These are phyloP conservation scores for Kryphioiulus occultus DNA, from an alignment of 2,888 invertebrate species.

Conservation along the genomic window DNA sequence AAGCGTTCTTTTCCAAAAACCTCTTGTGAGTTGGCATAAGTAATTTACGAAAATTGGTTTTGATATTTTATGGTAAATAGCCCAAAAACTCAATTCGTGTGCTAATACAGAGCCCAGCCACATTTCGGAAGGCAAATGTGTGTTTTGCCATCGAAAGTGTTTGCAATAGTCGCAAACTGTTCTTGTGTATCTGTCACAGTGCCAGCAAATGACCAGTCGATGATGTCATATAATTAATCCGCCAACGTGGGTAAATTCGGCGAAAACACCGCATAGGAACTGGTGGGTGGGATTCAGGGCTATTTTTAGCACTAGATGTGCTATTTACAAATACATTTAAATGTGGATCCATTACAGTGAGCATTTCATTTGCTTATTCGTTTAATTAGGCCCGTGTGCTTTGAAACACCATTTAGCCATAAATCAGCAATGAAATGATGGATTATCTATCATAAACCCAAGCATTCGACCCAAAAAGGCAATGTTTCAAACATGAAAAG, in stretches of 20 bases:
- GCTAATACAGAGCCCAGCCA: background rate
- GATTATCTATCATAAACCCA: background rate
- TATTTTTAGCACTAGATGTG: background rate
- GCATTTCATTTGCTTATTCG: background rate
- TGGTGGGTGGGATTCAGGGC: background rate
- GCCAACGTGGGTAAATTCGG: background rate
- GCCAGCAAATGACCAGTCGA: background rate
- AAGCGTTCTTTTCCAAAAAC: background rate
- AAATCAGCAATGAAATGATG: background rate
- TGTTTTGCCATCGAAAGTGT: background rate
- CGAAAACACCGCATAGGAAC: background rate
- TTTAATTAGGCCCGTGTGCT: background rate
- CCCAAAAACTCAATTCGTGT: background rate
- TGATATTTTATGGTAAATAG: background rate
- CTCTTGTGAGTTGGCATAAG: background rate
- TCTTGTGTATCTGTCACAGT: background rate
- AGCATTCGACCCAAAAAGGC: background rate
- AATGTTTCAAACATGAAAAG: background rate
- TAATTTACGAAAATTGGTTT: background rate
- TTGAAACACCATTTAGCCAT: background rate
- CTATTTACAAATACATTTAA: slow-evolving; percentile 16
- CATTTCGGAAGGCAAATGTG: background rate
- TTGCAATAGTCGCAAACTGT: background rate
- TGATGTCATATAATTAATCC: background rate
- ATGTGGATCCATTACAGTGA: background rate